A percentile compares a stretch with the other conserved stretches of the same genome.
Evolutionary conservation across 2,113 vertebrate species (phyloP).

Genomic region (Oreotrochilus melanogaster): DNA sequence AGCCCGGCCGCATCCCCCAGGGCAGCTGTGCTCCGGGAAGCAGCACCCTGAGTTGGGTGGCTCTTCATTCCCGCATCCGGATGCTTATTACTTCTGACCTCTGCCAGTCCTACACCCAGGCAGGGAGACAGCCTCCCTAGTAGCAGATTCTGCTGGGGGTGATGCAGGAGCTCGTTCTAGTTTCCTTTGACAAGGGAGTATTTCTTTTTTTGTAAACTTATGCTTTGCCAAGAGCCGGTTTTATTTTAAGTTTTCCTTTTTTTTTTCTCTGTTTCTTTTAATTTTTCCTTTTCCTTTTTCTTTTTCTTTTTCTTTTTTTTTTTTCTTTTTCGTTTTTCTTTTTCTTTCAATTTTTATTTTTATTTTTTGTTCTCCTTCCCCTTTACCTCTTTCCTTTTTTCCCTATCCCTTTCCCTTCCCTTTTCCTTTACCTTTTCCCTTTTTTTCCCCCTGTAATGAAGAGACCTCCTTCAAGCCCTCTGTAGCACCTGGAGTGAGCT

Average conservation of each 20-base stretch:
- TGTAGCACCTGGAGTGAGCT: background rate
- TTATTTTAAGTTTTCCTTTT: too few relatives aligned
- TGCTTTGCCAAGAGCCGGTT: background rate
- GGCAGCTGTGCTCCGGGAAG: background rate
- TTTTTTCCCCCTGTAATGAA: background rate
- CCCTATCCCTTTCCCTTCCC: too few relatives aligned
- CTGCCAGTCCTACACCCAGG: background rate
- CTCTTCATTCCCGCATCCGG: background rate
- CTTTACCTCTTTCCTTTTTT: too few relatives aligned
- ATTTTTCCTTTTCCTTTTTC: too few relatives aligned
- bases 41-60: background rate
- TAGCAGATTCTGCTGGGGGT: fast-evolving
- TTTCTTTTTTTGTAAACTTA: background rate
- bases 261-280: too few relatives aligned
- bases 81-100: background rate
- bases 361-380: too few relatives aligned
- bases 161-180: background rate
- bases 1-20: background rate
- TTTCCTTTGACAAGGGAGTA: fast-evolving
- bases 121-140: background rate
- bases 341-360: too few relatives aligned
- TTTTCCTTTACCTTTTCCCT: too few relatives aligned
- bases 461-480: background rate
- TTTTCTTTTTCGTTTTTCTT: too few relatives aligned
- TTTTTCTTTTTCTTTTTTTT: too few relatives aligned